A percentile compares a stretch with the other conserved stretches of the same genome.
These are phyloP conservation scores for Halcyon smyrnensis DNA, from an alignment of 2,797 vertebrate genomes.

Conservation along the genomic window DNA sequence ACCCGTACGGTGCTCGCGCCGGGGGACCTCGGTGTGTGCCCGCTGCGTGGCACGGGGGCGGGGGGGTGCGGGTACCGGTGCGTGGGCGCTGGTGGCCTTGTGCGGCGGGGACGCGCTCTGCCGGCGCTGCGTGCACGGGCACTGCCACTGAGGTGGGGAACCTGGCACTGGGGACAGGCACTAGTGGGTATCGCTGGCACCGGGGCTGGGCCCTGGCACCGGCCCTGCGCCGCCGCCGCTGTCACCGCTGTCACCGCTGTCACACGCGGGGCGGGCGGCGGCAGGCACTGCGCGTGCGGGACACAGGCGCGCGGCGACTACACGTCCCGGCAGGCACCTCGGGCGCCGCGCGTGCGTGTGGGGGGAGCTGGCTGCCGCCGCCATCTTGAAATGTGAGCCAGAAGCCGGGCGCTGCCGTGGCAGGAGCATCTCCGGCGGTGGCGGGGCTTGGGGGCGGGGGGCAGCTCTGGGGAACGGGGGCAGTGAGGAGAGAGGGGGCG, in stretches of 20 bases:
- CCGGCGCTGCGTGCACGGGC: neutral
- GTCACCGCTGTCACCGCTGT: neutral
- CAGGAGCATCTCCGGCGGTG: neutral
- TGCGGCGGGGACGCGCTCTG: fast-evolving
- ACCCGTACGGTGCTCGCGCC: fast-evolving
- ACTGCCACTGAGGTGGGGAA: neutral
- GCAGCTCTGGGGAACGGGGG: neutral
- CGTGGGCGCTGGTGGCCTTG: neutral
- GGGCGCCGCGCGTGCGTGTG: fast-evolving
- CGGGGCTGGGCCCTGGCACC: neutral
- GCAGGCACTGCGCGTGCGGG: fast-evolving
- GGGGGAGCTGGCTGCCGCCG: neutral
- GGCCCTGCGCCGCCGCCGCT: too few relatives aligned
- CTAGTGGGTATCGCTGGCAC: too few relatives aligned
- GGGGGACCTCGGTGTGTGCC: neutral
- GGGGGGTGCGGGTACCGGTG: neutral
- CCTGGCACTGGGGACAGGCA: neutral
- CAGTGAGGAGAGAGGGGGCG: too few relatives aligned
- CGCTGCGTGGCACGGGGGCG: fast-evolving
- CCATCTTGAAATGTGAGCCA: slow-evolving; percentile 81
- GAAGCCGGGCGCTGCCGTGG: neutral
- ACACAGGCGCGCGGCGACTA: neutral
- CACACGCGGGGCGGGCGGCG: neutral
- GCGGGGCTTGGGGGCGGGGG: neutral
- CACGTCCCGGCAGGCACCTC: neutral